Conservation (phyloP, 2,797 vertebrate species). For the Myripristis jacobus region DNA sequence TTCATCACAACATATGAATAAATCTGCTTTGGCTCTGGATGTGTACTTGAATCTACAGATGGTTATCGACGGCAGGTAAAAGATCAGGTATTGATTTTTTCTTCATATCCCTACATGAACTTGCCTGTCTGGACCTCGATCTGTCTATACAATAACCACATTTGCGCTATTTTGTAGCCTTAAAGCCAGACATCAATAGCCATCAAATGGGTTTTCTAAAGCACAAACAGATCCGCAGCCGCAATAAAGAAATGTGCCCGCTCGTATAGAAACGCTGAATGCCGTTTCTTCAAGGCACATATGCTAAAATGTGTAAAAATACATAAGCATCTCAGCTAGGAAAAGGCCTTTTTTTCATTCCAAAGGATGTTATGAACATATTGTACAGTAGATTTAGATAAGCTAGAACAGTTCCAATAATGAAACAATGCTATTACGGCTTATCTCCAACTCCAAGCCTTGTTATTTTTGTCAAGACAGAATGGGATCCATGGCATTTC, state of each 20-base stretch:
- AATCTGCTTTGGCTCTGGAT: slow-evolving; percentile 49
- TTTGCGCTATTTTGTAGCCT: slow-evolving; percentile 15
- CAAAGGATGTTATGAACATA: slow-evolving; percentile 79
- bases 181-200: slow-evolving; percentile 17
- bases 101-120: not conserved
- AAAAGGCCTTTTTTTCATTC: slow-evolving; percentile 81
- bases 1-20: slow-evolving; percentile 1
- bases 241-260: slow-evolving; percentile 67
- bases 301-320: slow-evolving; percentile 82
- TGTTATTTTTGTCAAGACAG: slow-evolving; percentile 48
- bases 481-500: slow-evolving; percentile 59
- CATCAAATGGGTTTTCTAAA: slow-evolving; percentile 43
- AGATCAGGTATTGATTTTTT: slow-evolving; percentile 16
- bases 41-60: slow-evolving; percentile 28
- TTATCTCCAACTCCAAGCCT: slow-evolving; percentile 60
- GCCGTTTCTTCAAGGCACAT: slow-evolving; percentile 83
- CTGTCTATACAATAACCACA: slow-evolving; percentile 40
- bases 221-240: slow-evolving; percentile 57
- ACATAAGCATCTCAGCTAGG: slow-evolving; percentile 76
- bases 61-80: slow-evolving; percentile 20
- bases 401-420: slow-evolving; percentile 67
- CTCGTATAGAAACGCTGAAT: slow-evolving; percentile 69
- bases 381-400: slow-evolving; percentile 72
- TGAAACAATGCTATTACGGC: slow-evolving; percentile 67
- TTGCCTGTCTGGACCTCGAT: slow-evolving; percentile 28